Evolutionary conservation across 2,113 vertebrate species (phyloP), one percentile per base, ranked within the genome.

Genomic region (Pipa parva): DNA sequence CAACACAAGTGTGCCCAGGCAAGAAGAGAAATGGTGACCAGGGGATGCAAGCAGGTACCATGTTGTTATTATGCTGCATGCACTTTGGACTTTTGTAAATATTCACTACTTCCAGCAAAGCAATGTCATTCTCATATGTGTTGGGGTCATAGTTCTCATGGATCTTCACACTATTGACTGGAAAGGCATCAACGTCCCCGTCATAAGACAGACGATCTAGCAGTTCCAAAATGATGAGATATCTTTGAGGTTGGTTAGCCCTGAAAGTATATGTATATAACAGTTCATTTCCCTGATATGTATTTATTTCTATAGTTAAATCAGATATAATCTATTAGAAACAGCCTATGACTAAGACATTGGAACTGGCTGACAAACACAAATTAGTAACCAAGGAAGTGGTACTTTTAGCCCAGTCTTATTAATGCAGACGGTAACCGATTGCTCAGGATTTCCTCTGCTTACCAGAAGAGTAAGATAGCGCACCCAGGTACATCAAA

Each of bases 71-170:
- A 1, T 73, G 1, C 20, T 65, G 1, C 4, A 77, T 5, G 36
- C 96, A 99, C 1, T 45, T 10, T 0, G 71, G 17, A 2, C 1
- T 8, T 0, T 0, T 48, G 48, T 0, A 31, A 13, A 0, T 18
- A 24, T 77, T 79, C 76, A 74, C 48, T 69, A 97, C 70, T 77
- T 93, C 73, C 37, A 99, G 28, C 79, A 99, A 79, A 48, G 97
- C 95, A 20, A 99, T 97, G 85, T 99, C 97, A 29, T 99, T 97
- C 78, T 91, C 72, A 0, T 92, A 96, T 0, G 78, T 91, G n/a
- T 1, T 3, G 0, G 83, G 27, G 7, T 88, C 76, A 54, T 90
- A 97, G 0, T 74, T 29, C 6, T 89, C 85, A 37, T 99, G 95
- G 69, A 97, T 83, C 72, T 79, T 78, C 22, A 99, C 66, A 18